Conservation (phyloP, 2,797 vertebrate genomes). For the Phyllotis vaccarum region DNA sequence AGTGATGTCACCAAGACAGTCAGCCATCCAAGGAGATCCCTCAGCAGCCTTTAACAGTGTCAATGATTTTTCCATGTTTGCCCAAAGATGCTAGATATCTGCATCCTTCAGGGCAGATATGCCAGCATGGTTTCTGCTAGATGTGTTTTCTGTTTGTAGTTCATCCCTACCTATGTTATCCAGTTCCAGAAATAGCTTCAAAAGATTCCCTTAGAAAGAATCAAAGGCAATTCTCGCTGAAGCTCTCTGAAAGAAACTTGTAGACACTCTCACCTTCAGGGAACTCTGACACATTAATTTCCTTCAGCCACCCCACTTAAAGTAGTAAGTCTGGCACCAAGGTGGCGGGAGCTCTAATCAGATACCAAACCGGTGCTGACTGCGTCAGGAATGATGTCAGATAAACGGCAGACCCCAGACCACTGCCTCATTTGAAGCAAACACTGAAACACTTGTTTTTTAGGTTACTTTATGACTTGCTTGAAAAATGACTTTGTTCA, state of each 20-base stretch:
- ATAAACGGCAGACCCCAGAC: constrained; percentile 85
- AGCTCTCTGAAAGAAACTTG: constrained; percentile 81
- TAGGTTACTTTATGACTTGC: constrained; percentile 85
- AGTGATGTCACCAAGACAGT: neutral
- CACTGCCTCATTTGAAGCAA: constrained; percentile 85
- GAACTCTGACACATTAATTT: constrained; percentile 89
- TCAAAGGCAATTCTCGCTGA: constrained; percentile 75
- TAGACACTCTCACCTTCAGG: constrained; percentile 83
- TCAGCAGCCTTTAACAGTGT: neutral
- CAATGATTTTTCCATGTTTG: neutral
- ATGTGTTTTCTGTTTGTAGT: neutral
- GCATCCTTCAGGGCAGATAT: neutral
- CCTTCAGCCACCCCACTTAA: constrained; percentile 86
- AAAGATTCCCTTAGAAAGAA: constrained; percentile 77
- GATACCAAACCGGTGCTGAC: constrained; percentile 86
- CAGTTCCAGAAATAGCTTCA: constrained; percentile 72
- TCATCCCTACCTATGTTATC: constrained; percentile 73
- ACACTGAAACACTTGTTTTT: constrained; percentile 89
- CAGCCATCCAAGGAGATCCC: neutral
- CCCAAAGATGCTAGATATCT: neutral
- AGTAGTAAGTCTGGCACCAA: constrained; percentile 89
- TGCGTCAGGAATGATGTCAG: constrained; percentile 90
- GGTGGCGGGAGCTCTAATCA: constrained; percentile 88
- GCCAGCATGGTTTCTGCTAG: neutral
- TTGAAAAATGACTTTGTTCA: constrained; percentile 89